Conservation (phyloP, 2,797 vertebrate species). For the Liasis olivaceus region DNA sequence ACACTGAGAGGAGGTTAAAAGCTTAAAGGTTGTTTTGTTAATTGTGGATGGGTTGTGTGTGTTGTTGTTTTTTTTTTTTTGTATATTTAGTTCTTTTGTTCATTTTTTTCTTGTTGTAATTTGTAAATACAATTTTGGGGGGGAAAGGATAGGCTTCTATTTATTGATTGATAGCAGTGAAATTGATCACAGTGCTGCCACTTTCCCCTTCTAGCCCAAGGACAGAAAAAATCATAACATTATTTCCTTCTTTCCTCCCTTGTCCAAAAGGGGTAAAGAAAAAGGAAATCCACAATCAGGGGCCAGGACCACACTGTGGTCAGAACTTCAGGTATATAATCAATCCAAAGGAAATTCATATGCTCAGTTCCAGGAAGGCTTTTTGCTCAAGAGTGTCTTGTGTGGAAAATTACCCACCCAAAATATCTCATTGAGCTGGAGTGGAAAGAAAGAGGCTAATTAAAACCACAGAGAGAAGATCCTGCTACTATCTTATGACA, state of each 20-base stretch:
- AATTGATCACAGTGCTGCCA: not conserved
- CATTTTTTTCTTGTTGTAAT: not conserved
- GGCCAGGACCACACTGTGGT: not conserved
- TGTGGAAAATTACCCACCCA: not conserved
- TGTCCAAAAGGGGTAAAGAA: not conserved
- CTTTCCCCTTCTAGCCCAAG: not conserved
- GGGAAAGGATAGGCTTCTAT: not conserved
- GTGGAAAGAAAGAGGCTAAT: not conserved
- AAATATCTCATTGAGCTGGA: not conserved
- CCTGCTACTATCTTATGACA: not conserved
- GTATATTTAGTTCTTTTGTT: not conserved
- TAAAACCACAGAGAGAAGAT: not conserved
- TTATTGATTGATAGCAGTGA: not conserved
- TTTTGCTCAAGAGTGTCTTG: not conserved
- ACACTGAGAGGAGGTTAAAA: not conserved
- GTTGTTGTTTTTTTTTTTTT: not conserved
- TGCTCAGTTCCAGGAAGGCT: not conserved
- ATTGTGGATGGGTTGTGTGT: not conserved
- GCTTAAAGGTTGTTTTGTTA: not conserved
- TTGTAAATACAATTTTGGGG: not conserved
- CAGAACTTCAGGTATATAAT: not conserved
- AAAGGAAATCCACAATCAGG: not conserved
- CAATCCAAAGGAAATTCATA: not conserved
- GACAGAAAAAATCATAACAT: not conserved
- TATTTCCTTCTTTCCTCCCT: not conserved